Evolutionary conservation across 2,113 vertebrate genomes (phyloP), one percentile per base, ranked within the genome.

Genomic region (Corythaixoides concolor): DNA sequence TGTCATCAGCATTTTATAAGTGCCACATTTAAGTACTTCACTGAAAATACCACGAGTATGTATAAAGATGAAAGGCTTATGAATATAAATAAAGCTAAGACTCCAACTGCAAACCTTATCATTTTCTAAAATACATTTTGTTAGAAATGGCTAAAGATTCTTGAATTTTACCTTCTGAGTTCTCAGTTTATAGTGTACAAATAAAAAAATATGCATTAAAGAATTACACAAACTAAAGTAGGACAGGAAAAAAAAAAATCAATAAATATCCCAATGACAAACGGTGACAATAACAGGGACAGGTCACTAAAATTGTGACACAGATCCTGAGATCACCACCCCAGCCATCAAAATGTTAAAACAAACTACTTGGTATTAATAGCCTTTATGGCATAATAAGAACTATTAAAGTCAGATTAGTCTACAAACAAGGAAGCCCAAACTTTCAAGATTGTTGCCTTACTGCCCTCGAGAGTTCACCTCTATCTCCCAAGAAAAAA

Each of bases 71-170:
- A 98, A 98, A 98, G 98, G 97, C 98, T 98, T 98, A 98, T 98
- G 98, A 98, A 98, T 98, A 98, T 98, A 98, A 98, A 98, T 98
- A 98, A 98, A 98, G 98, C 98, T 98, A 98, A 98, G 97, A 96
- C 98, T 97, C 96, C 97, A 96, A 98, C 95, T 98, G 98, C 98
- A 98, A 98, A 98, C 97, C 98, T 98, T 98, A 98, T 98, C 98
- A 96, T 97, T 98, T 98, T 97, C 96, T 97, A 97, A 98, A 98
- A 98, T 95, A 90, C 97, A 98, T 97, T 98, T 98, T 97, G 95
- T 96, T 98, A 97, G 88, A 97, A 98, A 98, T 97, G 89, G 96
- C 97, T 97, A 96, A 94, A 98, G 95, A 96, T 97, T 95, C 97
- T 96, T 83, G 94, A 97, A 97, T 98, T 97, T 97, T 97, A 97